Evolutionary conservation across 1,140 invertebrate species (phyloP), one percentile per base, ranked within the genome.

Genomic region (Psix sp.): DNA sequence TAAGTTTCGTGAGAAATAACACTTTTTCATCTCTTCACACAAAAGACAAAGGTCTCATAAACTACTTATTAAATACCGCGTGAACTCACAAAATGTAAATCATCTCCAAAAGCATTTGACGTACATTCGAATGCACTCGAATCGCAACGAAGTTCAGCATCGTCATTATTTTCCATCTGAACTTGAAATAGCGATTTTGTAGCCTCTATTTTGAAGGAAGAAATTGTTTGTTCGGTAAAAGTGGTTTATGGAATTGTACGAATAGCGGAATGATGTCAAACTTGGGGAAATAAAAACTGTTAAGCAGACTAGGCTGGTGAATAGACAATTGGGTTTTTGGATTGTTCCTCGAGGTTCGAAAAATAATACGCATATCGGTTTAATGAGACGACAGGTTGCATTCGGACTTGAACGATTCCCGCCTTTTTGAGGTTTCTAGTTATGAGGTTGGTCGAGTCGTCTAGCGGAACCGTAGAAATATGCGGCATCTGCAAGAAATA

Each of bases 401-500:
- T 76, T 73, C 82, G 82, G 63, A 70, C 78, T 74, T 80, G 59
- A 79, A 74, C 75, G 82, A 81, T 84, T 80, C 77, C 78, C 78
- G 72, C 77, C 76, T 74, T 71, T 75, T 80, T 76, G 60, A 71
- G 68, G 52, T 62, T 72, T 70, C 56, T 68, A 77, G 66, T 77
- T 74, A 74, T 76, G 68, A 76, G 63, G 74, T 59, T n/a, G n/a
- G n/a, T n/a, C n/a, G n/a, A 67, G 48, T 76, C 52, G 49, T 62
- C 72, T 78, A 76, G 74, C 76, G 72, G 74, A 80, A 80, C 79
- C 73, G 71, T 77, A 71, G 75, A 80, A 80, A 78, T 76, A 80
- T 77, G 77, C 73, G 79, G 79, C 63, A 81, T 80, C 78, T 83
- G 78, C 77, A 77, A 79, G 79, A 80, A 84, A 84, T 84, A 84